Evolutionary conservation across 1,140 invertebrate species (phyloP).

Genomic region (Formica selysi): DNA sequence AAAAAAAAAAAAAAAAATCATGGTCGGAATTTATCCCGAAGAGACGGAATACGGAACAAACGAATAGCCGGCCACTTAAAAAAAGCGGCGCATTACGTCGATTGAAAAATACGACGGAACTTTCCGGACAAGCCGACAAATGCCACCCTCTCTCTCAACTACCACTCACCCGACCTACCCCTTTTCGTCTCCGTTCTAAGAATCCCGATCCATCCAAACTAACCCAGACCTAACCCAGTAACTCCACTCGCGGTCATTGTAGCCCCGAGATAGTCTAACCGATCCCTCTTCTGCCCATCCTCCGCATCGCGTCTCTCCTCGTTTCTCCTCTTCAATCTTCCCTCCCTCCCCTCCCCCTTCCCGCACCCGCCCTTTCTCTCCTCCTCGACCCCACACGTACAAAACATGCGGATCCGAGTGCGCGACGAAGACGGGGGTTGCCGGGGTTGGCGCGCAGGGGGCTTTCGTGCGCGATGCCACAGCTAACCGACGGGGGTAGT

Average conservation of each 20-base stretch:
- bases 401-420: constrained; percentile 18
- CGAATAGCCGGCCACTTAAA: constrained; percentile 24
- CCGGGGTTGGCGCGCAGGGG: constrained; percentile 79
- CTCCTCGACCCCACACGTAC: constrained; percentile 14
- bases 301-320: constrained; percentile 14
- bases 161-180: not conserved
- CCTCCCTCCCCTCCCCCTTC: not conserved
- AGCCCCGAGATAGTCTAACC: constrained; percentile 35
- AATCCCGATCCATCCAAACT: constrained; percentile 42
- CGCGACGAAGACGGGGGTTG: constrained; percentile 6
- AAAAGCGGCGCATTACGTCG: constrained; percentile 36
- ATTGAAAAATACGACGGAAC: constrained; percentile 42
- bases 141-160: not conserved
- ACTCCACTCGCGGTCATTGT: constrained; percentile 56
- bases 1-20: not conserved
- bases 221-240: constrained; percentile 61
- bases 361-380: not conserved
- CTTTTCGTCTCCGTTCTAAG: not conserved
- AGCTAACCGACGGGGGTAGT: constrained; percentile 73
- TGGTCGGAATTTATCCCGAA: not conserved
- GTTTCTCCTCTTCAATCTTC: constrained; percentile 12
- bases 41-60: constrained; percentile 8
- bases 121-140: constrained; percentile 43
- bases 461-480: constrained; percentile 81
- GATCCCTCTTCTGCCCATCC: not conserved